phyloP scores from a whole-genome alignment of 64 coral and sea anemone genomes.

The Porites lutea region DNA sequence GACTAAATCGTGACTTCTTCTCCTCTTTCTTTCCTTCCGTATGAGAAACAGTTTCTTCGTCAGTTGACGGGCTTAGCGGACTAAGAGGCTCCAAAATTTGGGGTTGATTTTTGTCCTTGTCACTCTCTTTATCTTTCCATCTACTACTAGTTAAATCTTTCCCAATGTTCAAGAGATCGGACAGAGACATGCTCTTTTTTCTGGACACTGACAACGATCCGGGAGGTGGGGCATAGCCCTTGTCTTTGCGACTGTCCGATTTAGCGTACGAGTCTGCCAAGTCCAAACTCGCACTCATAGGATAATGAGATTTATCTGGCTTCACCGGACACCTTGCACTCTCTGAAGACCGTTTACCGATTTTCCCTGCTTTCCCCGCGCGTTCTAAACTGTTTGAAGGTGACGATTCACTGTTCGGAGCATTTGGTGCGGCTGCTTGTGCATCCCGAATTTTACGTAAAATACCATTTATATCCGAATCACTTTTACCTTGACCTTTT shows the following conservation, averaged over 20 bases:
- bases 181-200: slow-evolving; percentile 74
- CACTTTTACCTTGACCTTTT: slow-evolving; percentile 23
- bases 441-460: slow-evolving; percentile 42
- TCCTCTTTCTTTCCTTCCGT: slow-evolving; percentile 30
- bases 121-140: slow-evolving; percentile 28
- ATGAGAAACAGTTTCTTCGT: slow-evolving; percentile 2
- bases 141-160: slow-evolving; percentile 49
- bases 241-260: not conserved
- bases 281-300: not conserved
- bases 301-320: slow-evolving; percentile 76
- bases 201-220: not conserved
- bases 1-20: slow-evolving; percentile 53
- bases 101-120: not conserved
- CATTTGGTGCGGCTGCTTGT: not conserved
- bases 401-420: not conserved
- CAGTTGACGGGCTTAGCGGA: not conserved
- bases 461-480: slow-evolving; percentile 29
- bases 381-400: slow-evolving; percentile 13
- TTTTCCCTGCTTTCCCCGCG: not conserved
- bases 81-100: not conserved
- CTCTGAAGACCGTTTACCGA: slow-evolving; percentile 64
- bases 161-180: slow-evolving; percentile 61
- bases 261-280: not conserved
- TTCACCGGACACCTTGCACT: slow-evolving; percentile 68
- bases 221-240: not conserved